Evolutionary conservation across 2,797 vertebrate genomes (phyloP).

Genomic region (Valencia hispanica): DNA sequence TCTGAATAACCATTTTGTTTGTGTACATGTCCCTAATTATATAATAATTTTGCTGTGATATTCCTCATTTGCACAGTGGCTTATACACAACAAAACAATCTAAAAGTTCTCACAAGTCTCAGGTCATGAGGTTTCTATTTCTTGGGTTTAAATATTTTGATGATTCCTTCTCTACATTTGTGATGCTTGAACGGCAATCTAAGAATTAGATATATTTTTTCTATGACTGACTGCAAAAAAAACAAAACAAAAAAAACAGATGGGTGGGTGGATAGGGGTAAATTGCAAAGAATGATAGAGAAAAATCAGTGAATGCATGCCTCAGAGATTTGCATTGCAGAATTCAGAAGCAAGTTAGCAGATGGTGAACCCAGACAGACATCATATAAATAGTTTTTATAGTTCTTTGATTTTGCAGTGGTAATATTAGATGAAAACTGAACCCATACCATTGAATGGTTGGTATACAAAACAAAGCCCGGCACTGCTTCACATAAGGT

Average conservation of each 20-base stretch:
- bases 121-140: slow-evolving; percentile 60
- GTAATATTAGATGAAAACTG: slow-evolving; percentile 79
- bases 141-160: slow-evolving; percentile 73
- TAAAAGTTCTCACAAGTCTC: slow-evolving; percentile 48
- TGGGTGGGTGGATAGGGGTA: slow-evolving; percentile 19
- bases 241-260: slow-evolving; percentile 17
- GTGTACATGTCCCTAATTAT: slow-evolving; percentile 43
- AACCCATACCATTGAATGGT: slow-evolving; percentile 71
- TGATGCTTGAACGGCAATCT: slow-evolving; percentile 64
- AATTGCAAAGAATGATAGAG: slow-evolving; percentile 60
- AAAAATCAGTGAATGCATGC: slow-evolving; percentile 67
- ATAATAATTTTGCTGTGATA: slow-evolving; percentile 40
- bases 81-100: slow-evolving; percentile 23
- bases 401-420: slow-evolving; percentile 80
- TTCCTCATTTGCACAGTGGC: slow-evolving; percentile 40
- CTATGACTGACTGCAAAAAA: slow-evolving; percentile 64
- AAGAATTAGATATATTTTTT: slow-evolving; percentile 63
- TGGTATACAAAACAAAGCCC: slow-evolving; percentile 69
- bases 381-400: slow-evolving; percentile 78
- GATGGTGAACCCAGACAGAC: slow-evolving; percentile 79
- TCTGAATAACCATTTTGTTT: slow-evolving; percentile 35
- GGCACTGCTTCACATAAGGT: slow-evolving; percentile 65
- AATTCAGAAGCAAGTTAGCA: slow-evolving; percentile 78
- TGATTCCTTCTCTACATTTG: slow-evolving; percentile 59
- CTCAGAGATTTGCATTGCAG: slow-evolving; percentile 66